These are phyloP conservation scores for Rhopalosiphum maidis DNA, from an alignment of 1,140 invertebrate species.

Conservation along the genomic window DNA sequence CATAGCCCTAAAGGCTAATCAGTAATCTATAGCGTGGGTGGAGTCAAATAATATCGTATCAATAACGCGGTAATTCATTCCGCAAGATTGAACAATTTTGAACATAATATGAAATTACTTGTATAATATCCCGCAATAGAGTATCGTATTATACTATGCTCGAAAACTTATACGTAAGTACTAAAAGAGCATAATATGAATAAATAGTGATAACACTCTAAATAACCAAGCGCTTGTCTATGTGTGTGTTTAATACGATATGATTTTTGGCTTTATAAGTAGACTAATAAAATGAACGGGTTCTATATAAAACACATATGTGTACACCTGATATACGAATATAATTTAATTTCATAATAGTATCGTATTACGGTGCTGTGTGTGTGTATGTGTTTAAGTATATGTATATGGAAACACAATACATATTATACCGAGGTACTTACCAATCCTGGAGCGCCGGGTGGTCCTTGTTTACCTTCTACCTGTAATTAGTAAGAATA, in stretches of 20 bases:
- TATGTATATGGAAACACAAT: not conserved
- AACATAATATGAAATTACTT: not conserved
- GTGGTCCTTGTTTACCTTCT: slow-evolving; percentile 55
- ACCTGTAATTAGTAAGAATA: slow-evolving; percentile 39
- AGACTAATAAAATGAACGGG: not conserved
- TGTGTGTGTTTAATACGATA: not conserved
- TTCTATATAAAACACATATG: not conserved
- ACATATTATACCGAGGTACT: slow-evolving; percentile 60
- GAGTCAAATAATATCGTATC: not conserved
- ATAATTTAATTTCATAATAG: not conserved
- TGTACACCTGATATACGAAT: not conserved
- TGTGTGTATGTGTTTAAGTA: not conserved
- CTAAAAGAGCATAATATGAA: not conserved
- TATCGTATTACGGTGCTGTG: not conserved
- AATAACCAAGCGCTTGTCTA: too few species aligned
- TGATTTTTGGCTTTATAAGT: not conserved
- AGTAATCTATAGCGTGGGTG: not conserved
- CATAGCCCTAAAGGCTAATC: not conserved
- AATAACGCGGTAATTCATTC: not conserved
- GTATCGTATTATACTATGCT: not conserved
- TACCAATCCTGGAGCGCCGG: slow-evolving; percentile 61
- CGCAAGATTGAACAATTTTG: not conserved
- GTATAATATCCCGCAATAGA: not conserved
- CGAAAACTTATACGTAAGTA: not conserved
- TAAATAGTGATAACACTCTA: not conserved